Evolutionary conservation across 2,113 vertebrate genomes (phyloP).

Genomic region (Pagrus major): DNA sequence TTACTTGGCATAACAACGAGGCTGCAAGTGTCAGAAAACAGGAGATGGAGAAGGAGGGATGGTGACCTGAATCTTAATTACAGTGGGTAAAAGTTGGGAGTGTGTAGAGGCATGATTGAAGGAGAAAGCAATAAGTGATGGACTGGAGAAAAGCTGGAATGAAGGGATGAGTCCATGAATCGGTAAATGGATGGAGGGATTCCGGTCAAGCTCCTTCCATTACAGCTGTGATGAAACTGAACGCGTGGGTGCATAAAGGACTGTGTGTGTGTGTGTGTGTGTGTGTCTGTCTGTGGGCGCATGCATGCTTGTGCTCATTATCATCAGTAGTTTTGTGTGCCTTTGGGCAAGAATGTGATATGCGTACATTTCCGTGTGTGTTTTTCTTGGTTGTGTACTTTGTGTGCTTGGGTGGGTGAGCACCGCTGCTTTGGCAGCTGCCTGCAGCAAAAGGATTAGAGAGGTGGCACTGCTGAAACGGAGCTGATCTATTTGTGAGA

Average conservation of each 20-base stretch:
- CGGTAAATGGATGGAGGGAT: slow-evolving; percentile 44
- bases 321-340: slow-evolving; percentile 25
- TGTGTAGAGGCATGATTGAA: slow-evolving; percentile 9
- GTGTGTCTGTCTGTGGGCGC: slow-evolving; percentile 20
- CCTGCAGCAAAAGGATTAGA: slow-evolving; percentile 71
- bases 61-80: slow-evolving; percentile 35
- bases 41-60: background rate
- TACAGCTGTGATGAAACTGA: slow-evolving; percentile 40
- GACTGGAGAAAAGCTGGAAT: slow-evolving; percentile 22
- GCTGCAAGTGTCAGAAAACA: background rate
- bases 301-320: slow-evolving; percentile 37
- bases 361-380: background rate
- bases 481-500: slow-evolving; percentile 66
- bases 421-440: slow-evolving; percentile 55
- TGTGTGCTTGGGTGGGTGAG: slow-evolving; percentile 56
- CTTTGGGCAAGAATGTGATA: slow-evolving; percentile 24
- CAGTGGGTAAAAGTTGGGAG: background rate
- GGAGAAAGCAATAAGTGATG: slow-evolving; percentile 13
- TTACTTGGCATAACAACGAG: slow-evolving; percentile 5
- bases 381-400: slow-evolving; percentile 5
- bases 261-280: too few relatives aligned
- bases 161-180: slow-evolving; percentile 56
- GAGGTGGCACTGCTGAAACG: slow-evolving; percentile 67
- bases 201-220: slow-evolving; percentile 55
- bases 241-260: slow-evolving; percentile 42